These are phyloP conservation scores for Zelostemma sp. DNA, from an alignment of 1,140 invertebrate species.

Conservation along the genomic window DNA sequence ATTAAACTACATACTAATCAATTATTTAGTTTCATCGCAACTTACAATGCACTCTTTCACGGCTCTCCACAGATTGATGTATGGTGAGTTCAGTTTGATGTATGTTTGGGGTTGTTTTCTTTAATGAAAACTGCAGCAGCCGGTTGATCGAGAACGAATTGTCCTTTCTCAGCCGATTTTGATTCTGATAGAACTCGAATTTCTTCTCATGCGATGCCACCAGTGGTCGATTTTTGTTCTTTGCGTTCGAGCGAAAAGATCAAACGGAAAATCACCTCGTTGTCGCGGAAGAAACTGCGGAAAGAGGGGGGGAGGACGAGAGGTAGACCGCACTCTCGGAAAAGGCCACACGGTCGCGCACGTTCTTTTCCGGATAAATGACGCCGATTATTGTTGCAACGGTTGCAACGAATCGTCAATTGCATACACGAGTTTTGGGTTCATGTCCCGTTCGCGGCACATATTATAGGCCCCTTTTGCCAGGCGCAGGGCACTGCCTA, in stretches of 20 bases:
- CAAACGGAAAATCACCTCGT: not conserved
- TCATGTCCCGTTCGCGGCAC: conserved; percentile 84
- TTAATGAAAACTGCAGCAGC: not conserved
- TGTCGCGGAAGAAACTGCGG: conserved; percentile 25
- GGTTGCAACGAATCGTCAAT: conserved; percentile 20
- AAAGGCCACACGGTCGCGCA: conserved; percentile 25
- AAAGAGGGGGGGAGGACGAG: conserved; percentile 29
- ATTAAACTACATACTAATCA: too few species aligned
- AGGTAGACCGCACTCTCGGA: conserved; percentile 18
- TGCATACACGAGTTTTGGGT: conserved; percentile 65
- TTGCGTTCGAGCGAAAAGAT: too few species aligned
- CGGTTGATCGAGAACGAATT: conserved; percentile 26
- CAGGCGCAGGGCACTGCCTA: conserved; percentile 72
- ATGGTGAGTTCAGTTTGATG: conserved; percentile 58
- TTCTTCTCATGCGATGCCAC: too few species aligned
- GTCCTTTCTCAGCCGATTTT: not conserved
- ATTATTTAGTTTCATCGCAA: too few species aligned
- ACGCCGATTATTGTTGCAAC: conserved; percentile 27
- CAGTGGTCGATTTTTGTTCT: too few species aligned
- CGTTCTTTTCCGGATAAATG: conserved; percentile 11
- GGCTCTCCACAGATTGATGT: conserved; percentile 72
- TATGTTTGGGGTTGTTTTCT: conserved; percentile 39
- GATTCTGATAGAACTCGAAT: not conserved
- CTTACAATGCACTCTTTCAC: conserved; percentile 73
- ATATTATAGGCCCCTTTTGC: conserved; percentile 68